Evolutionary conservation across 2,888 invertebrate species (phyloP), one percentile per base, ranked within the genome.

Genomic region (Drosophila kanekoi): DNA sequence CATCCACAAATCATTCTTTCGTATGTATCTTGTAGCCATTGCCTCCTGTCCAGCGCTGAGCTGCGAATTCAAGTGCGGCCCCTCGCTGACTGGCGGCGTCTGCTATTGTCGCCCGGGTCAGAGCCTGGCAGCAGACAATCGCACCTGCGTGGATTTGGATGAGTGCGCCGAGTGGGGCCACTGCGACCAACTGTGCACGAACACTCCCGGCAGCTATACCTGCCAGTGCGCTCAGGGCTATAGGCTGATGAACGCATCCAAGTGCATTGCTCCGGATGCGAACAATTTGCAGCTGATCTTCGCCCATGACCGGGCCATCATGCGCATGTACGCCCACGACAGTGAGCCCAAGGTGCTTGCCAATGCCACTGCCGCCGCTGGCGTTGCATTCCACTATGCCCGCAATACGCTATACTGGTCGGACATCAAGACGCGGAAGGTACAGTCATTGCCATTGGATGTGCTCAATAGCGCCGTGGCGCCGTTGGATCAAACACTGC

Each of bases 161-260:
- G 99, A 99, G 92, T 98, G 98, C 92, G 92, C 93, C 47, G 97
- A 97, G 92, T 98, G 97, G 97, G 97, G 97, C 41, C 97, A 95
- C 92, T 99, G 99, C 92, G 98, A 99, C 91, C 99, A 99, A 92
- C 93, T 96, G 33, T 99, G 99, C 92, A 94, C 95, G 65, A 99
- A 99, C 92, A 96, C 95, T 0, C 96, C 96, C 1, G 98, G 96
- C 41, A 95, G 97, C 10, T 99, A 96, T 93, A 93, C 92, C 41
- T 99, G 99, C 92, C 94, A 95, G 14, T 99, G 98, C 91, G 95
- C 95, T 0, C 94, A 94, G 0, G 98, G 97, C 38, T 98, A 97
- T 93, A 93, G 93, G 4, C 93, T 96, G 54, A 92, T 92, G 41
- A 94, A 95, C 76, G 93, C 93, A 45, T 93, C 94, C 69, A 94